Conservation (phyloP, 1,140 invertebrate species). For the Pararge aegeria region DNA sequence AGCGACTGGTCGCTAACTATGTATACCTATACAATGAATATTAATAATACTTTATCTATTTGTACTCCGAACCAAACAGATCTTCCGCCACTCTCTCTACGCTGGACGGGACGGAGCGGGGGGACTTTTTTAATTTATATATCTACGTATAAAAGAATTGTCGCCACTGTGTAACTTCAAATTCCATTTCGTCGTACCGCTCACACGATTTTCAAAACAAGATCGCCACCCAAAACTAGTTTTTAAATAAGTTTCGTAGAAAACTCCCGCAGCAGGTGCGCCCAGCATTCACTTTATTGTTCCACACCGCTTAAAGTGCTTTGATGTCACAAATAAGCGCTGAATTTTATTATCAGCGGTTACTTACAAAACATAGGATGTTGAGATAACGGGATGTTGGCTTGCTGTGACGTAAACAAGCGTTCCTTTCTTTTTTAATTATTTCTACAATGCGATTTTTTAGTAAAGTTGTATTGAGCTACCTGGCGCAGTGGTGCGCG, state of each 20-base stretch:
- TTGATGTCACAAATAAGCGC: conserved; percentile 38
- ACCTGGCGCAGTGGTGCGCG: no score
- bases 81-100: no score
- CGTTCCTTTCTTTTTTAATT: not conserved
- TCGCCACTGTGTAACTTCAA: no score
- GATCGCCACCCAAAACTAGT: conserved; percentile 23
- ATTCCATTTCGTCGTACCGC: not conserved
- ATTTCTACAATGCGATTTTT: no score
- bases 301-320: conserved; percentile 28
- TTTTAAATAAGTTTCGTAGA: conserved; percentile 38
- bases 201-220: not conserved
- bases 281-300: conserved; percentile 36
- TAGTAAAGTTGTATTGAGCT: no score
- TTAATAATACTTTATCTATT: no score
- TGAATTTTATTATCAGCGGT: conserved; percentile 35
- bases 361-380: conserved; percentile 10
- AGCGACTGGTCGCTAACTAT: no score
- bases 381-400: not conserved
- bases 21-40: no score
- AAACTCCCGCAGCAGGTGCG: conserved; percentile 37
- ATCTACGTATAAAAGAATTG: no score
- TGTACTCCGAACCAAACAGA: no score
- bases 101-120: no score
- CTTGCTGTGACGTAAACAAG: not conserved
- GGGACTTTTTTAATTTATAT: no score